Evolutionary conservation across 2,113 vertebrate species (phyloP).

Genomic region (Hystrix cristata): DNA sequence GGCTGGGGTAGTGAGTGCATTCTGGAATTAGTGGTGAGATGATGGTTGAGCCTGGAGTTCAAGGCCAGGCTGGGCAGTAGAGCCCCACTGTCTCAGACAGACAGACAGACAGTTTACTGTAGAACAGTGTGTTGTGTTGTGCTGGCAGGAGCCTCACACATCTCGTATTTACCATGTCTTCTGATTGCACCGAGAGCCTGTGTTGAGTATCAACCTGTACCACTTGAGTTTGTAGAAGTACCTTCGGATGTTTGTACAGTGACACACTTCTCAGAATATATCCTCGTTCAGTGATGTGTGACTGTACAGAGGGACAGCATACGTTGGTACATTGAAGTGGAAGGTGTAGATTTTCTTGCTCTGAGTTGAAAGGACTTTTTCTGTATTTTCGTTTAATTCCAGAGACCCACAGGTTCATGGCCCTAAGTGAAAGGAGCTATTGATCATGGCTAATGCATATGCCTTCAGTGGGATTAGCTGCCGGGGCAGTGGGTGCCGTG

Average conservation of each 20-base stretch:
- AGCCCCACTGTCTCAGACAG: background rate
- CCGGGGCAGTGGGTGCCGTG: background rate
- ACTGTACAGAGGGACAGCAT: background rate
- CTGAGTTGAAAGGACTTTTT: conserved; percentile 36
- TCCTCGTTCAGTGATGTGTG: background rate
- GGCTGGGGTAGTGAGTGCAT: too few species aligned
- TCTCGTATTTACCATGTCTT: background rate
- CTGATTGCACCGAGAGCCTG: background rate
- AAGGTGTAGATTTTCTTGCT: conserved; percentile 16
- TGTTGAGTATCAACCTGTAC: background rate
- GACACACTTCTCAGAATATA: background rate
- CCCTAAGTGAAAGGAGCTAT: background rate
- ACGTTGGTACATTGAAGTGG: background rate
- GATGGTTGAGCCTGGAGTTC: background rate
- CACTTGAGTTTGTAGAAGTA: background rate
- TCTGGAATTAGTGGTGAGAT: too few species aligned
- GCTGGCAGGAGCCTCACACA: background rate
- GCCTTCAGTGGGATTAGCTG: background rate
- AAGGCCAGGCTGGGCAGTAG: background rate
- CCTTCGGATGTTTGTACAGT: background rate
- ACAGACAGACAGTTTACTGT: background rate
- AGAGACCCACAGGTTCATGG: background rate
- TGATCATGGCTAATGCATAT: background rate
- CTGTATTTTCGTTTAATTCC: background rate
- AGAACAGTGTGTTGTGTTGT: background rate